A percentile compares a stretch with the other conserved stretches of the same genome.
phyloP scores from a whole-genome alignment of 2,888 invertebrate genomes.

The Lasioglossum calceatum region DNA sequence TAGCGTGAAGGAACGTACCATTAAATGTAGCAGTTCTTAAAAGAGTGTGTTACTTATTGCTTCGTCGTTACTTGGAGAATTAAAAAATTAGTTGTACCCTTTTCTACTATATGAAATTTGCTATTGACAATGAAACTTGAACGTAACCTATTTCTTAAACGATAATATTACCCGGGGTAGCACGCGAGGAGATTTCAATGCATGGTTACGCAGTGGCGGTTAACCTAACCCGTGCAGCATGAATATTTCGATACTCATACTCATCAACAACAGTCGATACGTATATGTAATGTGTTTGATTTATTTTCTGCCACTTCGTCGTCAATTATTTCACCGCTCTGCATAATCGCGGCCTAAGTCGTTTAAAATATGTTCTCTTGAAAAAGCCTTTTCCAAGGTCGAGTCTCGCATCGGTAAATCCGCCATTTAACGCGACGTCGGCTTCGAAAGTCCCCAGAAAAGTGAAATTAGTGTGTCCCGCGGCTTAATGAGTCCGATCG shows the following conservation, averaged over 20 bases:
- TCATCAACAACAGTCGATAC: too few species aligned
- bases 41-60: neutral
- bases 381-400: neutral
- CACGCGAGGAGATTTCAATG: neutral
- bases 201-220: neutral
- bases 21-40: neutral
- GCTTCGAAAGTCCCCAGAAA: constrained; percentile 33
- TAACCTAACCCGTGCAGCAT: neutral
- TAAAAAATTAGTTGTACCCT: neutral
- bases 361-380: neutral
- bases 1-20: neutral
- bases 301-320: too few species aligned
- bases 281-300: too few species aligned
- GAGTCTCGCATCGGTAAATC: neutral
- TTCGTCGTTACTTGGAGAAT: neutral
- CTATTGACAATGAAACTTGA: neutral
- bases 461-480: constrained; percentile 31
- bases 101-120: neutral
- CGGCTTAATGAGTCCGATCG: neutral
- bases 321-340: too few species aligned
- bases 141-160: neutral
- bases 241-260: neutral
- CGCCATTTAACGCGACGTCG: neutral
- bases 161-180: neutral
- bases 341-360: too few species aligned